A percentile compares a stretch with the other conserved stretches of the same genome.
Evolutionary conservation across 2,113 vertebrate species (phyloP).

Genomic region (Hylia prasina): DNA sequence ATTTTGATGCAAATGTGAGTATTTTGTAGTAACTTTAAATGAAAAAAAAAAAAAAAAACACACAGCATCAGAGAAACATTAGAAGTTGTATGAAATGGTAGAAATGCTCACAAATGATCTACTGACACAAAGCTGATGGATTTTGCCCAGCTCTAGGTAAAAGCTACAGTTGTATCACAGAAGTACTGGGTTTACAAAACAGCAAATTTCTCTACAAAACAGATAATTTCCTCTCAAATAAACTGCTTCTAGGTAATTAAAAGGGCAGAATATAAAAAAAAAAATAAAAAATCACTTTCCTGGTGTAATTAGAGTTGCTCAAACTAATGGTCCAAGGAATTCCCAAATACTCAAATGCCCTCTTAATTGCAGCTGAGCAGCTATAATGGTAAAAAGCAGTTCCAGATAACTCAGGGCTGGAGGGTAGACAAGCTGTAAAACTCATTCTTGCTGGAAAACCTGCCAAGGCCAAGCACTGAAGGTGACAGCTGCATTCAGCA

Average conservation of each 20-base stretch:
- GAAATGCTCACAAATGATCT: background rate
- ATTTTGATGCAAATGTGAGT: background rate
- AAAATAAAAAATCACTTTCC: background rate
- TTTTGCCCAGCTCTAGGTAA: background rate
- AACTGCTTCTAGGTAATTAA: slow-evolving; percentile 67
- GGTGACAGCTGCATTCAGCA: slow-evolving; percentile 62
- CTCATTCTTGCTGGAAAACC: slow-evolving; percentile 61
- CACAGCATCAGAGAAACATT: background rate
- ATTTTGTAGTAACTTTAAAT: background rate
- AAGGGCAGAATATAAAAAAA: slow-evolving; percentile 23
- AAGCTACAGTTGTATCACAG: background rate
- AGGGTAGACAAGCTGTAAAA: slow-evolving; percentile 65
- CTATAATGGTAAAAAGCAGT: slow-evolving; percentile 60
- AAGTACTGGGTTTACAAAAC: background rate
- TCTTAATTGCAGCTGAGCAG: slow-evolving; percentile 71
- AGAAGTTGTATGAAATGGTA: background rate
- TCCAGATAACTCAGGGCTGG: slow-evolving; percentile 64
- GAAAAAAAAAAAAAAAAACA: background rate
- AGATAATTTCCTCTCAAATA: slow-evolving; percentile 29
- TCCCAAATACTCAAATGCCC: slow-evolving; percentile 69
- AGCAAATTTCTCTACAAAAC: slow-evolving; percentile 7
- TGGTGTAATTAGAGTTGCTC: slow-evolving; percentile 50
- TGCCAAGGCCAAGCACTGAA: slow-evolving; percentile 68
- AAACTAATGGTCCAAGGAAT: slow-evolving; percentile 70
- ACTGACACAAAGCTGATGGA: background rate